These are phyloP conservation scores for Agelas oroides DNA, from an alignment of 37 sponge, comb jelly and placozoan genomes.

Conservation along the genomic window DNA sequence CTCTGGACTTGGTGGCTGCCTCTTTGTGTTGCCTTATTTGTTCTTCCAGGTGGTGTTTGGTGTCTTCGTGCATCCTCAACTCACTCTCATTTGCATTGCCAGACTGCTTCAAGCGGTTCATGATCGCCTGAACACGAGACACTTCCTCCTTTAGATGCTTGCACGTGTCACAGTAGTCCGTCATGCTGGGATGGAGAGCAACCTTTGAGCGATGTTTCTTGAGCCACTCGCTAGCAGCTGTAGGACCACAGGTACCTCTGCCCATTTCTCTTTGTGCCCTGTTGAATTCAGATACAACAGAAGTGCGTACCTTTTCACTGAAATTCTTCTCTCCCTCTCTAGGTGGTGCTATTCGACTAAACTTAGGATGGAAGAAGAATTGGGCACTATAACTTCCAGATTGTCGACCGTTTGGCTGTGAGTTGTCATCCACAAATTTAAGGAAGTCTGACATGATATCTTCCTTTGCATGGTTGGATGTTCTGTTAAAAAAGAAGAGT, in stretches of 20 bases:
- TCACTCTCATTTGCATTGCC: slow-evolving; percentile 29
- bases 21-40: slow-evolving; percentile 26
- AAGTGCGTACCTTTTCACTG: slow-evolving; percentile 12
- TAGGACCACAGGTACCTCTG: background rate
- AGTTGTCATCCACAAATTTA: slow-evolving; percentile 59
- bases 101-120: slow-evolving; percentile 30
- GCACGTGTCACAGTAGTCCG: slow-evolving; percentile 73
- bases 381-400: slow-evolving; percentile 53
- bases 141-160: slow-evolving; percentile 29
- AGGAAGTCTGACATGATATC: slow-evolving; percentile 34
- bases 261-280: slow-evolving; percentile 46
- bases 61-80: slow-evolving; percentile 7
- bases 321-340: slow-evolving; percentile 19
- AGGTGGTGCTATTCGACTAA: slow-evolving; percentile 13
- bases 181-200: slow-evolving; percentile 31
- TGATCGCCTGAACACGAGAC: slow-evolving; percentile 1
- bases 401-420: slow-evolving; percentile 58
- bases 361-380: slow-evolving; percentile 45
- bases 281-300: slow-evolving; percentile 53
- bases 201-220: slow-evolving; percentile 39
- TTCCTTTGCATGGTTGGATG: slow-evolving; percentile 34
- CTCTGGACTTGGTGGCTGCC: slow-evolving; percentile 15
- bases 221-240: slow-evolving; percentile 56
- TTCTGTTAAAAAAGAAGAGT: too few species aligned
- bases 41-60: background rate